Percentiles rank a stretch among this genome's conserved stretches.
phyloP scores from a whole-genome alignment of 2,888 invertebrate genomes.

The Theretra japonica region DNA sequence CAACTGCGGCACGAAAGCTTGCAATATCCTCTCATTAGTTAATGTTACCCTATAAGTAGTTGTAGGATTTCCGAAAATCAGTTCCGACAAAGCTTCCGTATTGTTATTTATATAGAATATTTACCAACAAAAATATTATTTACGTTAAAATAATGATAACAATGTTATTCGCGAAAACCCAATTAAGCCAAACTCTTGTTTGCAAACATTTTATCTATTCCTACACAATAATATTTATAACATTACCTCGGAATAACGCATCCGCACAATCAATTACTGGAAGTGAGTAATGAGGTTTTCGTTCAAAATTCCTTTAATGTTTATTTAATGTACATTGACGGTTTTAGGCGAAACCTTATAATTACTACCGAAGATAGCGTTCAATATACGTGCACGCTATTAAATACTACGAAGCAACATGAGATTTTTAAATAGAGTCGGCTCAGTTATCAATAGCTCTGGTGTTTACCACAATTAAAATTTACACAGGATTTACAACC shows the following conservation, averaged over 20 bases:
- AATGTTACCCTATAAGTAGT: no score
- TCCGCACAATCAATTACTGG: slow-evolving; percentile 13
- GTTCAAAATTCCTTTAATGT: not conserved
- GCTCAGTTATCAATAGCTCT: not conserved
- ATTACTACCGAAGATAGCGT: not conserved
- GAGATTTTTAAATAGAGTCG: not conserved
- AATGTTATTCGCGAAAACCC: not conserved
- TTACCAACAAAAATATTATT: no score
- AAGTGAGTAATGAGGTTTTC: not conserved
- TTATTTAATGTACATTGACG: not conserved
- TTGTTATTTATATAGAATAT: no score
- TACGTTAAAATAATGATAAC: no score
- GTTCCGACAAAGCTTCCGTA: no score
- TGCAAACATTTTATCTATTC: not conserved
- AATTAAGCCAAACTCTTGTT: not conserved
- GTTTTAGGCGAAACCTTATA: not conserved
- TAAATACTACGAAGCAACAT: no score
- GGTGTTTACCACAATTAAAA: not conserved
- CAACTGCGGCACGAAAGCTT: no score
- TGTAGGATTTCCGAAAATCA: no score
- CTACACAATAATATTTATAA: not conserved
- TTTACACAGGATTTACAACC: not conserved
- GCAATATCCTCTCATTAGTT: no score
- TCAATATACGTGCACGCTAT: not conserved
- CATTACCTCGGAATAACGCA: not conserved